Evolutionary conservation across 37 sponge, comb jelly and placozoan species (phyloP).

Genomic region (Chondrilla cf. caribensis): DNA sequence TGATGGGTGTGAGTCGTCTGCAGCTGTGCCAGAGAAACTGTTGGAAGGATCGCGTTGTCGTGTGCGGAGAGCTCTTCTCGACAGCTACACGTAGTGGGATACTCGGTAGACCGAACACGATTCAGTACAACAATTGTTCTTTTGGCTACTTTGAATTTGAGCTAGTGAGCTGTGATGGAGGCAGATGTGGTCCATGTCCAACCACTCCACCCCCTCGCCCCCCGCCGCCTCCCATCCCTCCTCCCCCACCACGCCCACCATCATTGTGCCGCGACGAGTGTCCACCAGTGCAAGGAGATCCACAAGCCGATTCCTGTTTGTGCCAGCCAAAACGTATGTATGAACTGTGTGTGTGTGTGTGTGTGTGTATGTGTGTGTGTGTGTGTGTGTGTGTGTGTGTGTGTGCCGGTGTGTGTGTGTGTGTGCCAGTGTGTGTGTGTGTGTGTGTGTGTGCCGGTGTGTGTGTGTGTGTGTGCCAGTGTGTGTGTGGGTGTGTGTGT

Average conservation of each 20-base stretch:
- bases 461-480: too few species aligned
- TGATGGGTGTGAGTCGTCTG: constrained; percentile 49
- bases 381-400: background rate
- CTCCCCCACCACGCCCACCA: too few species aligned
- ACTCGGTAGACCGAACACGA: constrained; percentile 13
- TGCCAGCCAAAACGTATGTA: constrained; percentile 24
- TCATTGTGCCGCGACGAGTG: constrained; percentile 1
- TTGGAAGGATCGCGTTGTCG: constrained; percentile 36
- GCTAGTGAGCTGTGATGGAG: background rate
- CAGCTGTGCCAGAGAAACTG: constrained; percentile 22
- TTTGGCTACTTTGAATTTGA: constrained; percentile 58
- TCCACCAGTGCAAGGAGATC: background rate
- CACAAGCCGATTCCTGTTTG: background rate
- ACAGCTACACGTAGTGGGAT: constrained; percentile 33
- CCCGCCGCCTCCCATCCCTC: background rate
- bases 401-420: too few species aligned
- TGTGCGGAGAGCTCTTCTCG: constrained; percentile 49
- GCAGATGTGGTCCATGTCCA: background rate
- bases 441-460: too few species aligned
- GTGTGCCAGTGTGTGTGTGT: too few species aligned
- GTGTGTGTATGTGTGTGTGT: background rate
- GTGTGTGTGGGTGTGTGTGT: too few species aligned
- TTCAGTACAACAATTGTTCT: constrained; percentile 42
- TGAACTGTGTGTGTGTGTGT: too few species aligned
- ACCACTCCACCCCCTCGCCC: background rate